Percentiles rank a stretch among this genome's conserved stretches.
These are phyloP conservation scores for Irena cyanogastra DNA, from an alignment of 2,113 vertebrate genomes.

Conservation along the genomic window DNA sequence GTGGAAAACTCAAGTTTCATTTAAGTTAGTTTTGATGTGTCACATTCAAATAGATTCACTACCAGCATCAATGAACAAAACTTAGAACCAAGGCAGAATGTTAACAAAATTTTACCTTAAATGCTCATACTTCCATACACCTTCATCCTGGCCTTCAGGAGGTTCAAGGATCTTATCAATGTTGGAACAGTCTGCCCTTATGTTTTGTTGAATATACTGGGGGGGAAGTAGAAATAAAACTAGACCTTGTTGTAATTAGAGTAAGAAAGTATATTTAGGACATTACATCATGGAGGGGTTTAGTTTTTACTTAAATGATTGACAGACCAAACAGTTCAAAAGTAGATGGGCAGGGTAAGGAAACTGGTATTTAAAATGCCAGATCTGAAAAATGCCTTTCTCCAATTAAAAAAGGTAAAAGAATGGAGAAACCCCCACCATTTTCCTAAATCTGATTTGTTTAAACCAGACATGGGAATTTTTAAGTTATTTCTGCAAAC, in stretches of 20 bases:
- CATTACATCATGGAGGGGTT: background rate
- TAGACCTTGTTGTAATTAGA: background rate
- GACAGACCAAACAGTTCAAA: background rate
- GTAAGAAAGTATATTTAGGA: background rate
- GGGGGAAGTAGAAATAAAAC: background rate
- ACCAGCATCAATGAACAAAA: background rate
- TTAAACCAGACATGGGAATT: background rate
- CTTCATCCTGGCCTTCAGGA: constrained; percentile 97
- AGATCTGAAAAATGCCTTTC: background rate
- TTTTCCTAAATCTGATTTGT: background rate
- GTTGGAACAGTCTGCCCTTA: constrained; percentile 94
- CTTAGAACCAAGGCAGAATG: background rate
- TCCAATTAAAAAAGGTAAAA: background rate
- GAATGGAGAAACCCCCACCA: background rate
- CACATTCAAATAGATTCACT: background rate
- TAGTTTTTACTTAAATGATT: background rate
- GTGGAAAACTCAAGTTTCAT: background rate
- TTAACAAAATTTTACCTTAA: constrained; percentile 79
- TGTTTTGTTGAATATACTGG: constrained; percentile 98
- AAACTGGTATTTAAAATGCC: background rate
- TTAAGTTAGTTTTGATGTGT: background rate
- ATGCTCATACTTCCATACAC: constrained; percentile 99
- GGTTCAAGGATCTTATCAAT: constrained; percentile 98
- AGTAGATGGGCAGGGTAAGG: background rate
- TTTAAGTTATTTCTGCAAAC: background rate